Conservation (phyloP, 2,113 vertebrate genomes). For the Philantomba maxwellii region DNA sequence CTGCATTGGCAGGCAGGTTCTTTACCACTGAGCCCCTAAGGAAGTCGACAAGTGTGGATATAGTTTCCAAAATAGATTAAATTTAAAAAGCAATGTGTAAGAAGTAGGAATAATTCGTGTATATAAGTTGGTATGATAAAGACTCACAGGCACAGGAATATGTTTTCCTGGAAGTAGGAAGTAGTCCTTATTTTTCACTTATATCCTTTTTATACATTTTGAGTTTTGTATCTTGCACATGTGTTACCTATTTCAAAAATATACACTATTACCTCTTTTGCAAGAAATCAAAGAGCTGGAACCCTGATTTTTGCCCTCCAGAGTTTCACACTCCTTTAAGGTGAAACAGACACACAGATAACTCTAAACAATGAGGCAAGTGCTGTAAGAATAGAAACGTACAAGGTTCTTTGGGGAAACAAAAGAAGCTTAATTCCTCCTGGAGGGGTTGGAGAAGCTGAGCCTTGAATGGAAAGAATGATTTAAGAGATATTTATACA, state of each 20-base stretch:
- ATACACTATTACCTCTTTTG: background rate
- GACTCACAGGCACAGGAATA: background rate
- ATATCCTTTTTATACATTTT: background rate
- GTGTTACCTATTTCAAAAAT: background rate
- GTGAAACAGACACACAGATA: conserved; percentile 7
- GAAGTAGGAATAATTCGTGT: background rate
- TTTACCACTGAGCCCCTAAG: background rate
- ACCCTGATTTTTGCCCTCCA: background rate
- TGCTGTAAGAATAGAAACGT: background rate
- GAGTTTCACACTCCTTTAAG: conserved; percentile 1
- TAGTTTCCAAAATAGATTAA: background rate
- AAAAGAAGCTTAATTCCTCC: background rate
- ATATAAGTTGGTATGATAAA: background rate
- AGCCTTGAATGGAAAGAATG: conserved; percentile 16
- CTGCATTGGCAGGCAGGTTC: background rate
- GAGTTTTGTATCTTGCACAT: background rate
- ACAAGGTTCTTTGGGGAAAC: background rate
- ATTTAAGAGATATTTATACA: conserved; percentile 42
- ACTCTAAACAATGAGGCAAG: background rate
- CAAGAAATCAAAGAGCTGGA: background rate
- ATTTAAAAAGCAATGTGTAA: background rate
- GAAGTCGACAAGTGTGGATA: background rate
- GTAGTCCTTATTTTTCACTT: background rate
- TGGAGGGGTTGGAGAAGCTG: background rate
- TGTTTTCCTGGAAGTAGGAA: background rate